Conservation (phyloP, 2,888 invertebrate species). For the Harmothoe impar region DNA sequence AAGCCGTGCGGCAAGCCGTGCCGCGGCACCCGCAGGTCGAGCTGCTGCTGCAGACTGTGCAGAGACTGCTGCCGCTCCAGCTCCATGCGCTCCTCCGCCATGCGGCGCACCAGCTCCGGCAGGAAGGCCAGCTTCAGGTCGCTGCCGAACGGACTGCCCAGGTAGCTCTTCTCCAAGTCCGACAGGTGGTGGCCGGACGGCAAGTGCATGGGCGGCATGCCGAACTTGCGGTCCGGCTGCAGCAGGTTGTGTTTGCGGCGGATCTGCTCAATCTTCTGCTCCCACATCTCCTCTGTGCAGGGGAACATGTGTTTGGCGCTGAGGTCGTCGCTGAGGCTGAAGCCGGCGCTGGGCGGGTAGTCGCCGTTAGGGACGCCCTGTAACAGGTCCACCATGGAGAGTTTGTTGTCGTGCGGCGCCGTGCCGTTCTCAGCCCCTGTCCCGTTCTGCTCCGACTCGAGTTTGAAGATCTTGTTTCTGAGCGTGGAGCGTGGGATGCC, state of each 20-base stretch:
- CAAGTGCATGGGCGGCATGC: constrained; percentile 67
- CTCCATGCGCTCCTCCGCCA: constrained; percentile 82
- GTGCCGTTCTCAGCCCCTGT: constrained; percentile 62
- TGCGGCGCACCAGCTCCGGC: constrained; percentile 81
- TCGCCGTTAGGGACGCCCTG: constrained; percentile 58
- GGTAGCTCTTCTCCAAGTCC: constrained; percentile 39
- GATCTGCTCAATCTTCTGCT: constrained; percentile 77
- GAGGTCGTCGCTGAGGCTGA: background rate
- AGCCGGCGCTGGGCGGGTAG: background rate
- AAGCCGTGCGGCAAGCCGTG: background rate
- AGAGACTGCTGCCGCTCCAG: constrained; percentile 73
- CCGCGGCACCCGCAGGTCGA: background rate
- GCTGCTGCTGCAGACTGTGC: constrained; percentile 34
- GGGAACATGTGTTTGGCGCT: background rate
- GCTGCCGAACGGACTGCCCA: constrained; percentile 72
- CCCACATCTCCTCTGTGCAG: constrained; percentile 69
- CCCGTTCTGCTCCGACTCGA: constrained; percentile 76
- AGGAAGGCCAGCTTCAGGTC: constrained; percentile 81
- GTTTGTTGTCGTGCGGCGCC: constrained; percentile 45
- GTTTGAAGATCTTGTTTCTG: constrained; percentile 91
- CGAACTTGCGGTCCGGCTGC: constrained; percentile 68
- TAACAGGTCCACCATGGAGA: constrained; percentile 67
- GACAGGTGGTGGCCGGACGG: constrained; percentile 33
- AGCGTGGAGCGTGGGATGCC: constrained; percentile 98
- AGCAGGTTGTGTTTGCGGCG: constrained; percentile 80